Evolutionary conservation across 2,113 vertebrate genomes (phyloP).

Genomic region (Oceanodroma tethys): DNA sequence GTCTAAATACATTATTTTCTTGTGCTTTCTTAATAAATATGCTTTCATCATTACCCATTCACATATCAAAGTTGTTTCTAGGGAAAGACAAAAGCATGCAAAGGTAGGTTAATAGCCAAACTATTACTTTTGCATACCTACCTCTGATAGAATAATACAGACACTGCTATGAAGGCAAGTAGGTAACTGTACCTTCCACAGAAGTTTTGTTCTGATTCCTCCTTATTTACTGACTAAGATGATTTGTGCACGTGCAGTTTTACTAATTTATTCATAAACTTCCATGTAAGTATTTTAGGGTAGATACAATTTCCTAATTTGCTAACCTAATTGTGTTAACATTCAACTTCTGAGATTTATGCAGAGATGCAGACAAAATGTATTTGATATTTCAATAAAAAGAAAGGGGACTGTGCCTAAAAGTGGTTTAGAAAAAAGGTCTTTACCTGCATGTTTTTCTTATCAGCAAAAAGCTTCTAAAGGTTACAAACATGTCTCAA

Average conservation of each 20-base stretch:
- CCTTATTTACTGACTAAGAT: neutral
- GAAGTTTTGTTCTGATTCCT: neutral
- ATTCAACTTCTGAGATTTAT: neutral
- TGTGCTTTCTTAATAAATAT: constrained; percentile 50
- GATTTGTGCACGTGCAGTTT: neutral
- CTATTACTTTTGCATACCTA: neutral
- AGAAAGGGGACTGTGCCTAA: neutral
- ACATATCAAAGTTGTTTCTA: neutral
- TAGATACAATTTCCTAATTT: neutral
- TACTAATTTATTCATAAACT: neutral
- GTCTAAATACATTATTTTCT: constrained; percentile 29
- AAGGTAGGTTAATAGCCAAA: neutral
- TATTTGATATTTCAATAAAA: neutral
- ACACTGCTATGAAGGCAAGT: neutral
- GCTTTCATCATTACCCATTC: constrained; percentile 24
- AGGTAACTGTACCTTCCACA: neutral
- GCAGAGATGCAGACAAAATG: neutral
- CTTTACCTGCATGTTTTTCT: neutral
- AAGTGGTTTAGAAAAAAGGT: neutral
- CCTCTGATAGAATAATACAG: neutral
- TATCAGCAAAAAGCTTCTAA: neutral
- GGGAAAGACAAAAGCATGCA: neutral
- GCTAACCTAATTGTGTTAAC: neutral
- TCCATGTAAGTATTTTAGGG: neutral
- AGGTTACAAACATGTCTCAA: neutral